Base-by-base conservation (phyloP, 2,797 vertebrate genomes). In the Argentina silus region DNA sequence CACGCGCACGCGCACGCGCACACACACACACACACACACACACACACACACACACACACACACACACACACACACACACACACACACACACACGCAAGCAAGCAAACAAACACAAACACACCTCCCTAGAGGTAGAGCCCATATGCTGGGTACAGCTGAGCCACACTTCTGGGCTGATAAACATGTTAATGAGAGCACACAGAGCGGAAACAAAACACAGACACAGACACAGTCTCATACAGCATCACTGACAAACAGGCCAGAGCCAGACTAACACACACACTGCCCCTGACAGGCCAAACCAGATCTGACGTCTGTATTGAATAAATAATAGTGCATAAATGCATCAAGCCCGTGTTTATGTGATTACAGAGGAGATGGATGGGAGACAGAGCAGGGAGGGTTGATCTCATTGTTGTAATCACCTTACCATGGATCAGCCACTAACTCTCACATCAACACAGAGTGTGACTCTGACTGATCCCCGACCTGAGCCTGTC, bases 91-190 rank as follows among this genome's bases (percentile, higher is more conserved):
- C 12, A 7, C 50, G 61, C 44, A 6, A 9, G 19, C 21, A 67
- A 2, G 10, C 8, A n/a, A 12, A 42, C 53, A 73, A 67, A 9
- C 62, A 45, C n/a, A 19, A 27, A 23, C 56, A 57, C 59, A 57
- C 55, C 63, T 61, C 59, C 0, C 61, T n/a, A 64, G 57, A 47
- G 47, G 7, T 48, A 7, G 5, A 12, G 9, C 2, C 61, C 60
- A 68, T 51, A 60, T 44, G 42, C 45, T 14, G 0, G n/a, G 53
- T 51, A 60, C 82, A 87, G 80, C 70, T 85, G 83, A 80, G 81
- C 67, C 61, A 74, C 73, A 78, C 78, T 79, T 87, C 78, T 78
- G 76, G 77, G 44, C 78, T 73, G 65, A 80, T 82, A 75, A 74
- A 47, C 79, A 79, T 79, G 78, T 80, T 19, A 78, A 23, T 23